phyloP scores from a whole-genome alignment of 2,888 invertebrate species.

The Catocala fraxini region DNA sequence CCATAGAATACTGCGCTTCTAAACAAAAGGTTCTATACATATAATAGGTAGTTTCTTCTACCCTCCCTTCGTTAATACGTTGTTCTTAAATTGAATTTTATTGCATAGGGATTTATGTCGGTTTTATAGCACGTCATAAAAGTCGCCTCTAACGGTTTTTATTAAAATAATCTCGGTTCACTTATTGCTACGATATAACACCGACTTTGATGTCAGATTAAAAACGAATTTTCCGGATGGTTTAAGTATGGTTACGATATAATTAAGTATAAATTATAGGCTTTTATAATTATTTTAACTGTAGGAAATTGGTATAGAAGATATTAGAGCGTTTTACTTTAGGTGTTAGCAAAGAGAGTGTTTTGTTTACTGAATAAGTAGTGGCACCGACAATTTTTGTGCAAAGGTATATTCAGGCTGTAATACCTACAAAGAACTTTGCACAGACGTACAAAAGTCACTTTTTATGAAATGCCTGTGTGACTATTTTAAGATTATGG shows the following conservation, averaged over 20 bases:
- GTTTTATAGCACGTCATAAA: slow-evolving; percentile 48
- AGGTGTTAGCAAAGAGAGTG: too few species aligned
- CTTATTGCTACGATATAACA: slow-evolving; percentile 16
- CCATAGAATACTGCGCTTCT: slow-evolving; percentile 21
- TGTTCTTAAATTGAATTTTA: slow-evolving; percentile 52
- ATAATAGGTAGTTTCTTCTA: slow-evolving; percentile 34
- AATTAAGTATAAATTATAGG: not conserved
- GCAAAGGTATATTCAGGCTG: too few species aligned
- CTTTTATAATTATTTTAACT: too few species aligned
- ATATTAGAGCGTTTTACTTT: too few species aligned
- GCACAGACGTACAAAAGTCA: too few species aligned
- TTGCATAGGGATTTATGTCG: slow-evolving; percentile 46
- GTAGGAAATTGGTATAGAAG: too few species aligned
- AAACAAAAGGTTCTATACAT: slow-evolving; percentile 38
- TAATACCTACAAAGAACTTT: too few species aligned
- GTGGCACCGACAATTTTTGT: too few species aligned
- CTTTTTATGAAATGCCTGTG: too few species aligned
- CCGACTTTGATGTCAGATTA: slow-evolving; percentile 5
- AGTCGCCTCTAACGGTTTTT: slow-evolving; percentile 40
- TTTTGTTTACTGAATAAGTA: too few species aligned
- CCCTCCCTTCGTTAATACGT: slow-evolving; percentile 40
- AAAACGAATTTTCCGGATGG: not conserved
- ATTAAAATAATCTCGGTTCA: slow-evolving; percentile 46
- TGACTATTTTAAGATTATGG: too few species aligned
- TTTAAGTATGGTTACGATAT: not conserved